Conservation (phyloP, 2,888 invertebrate species). For the Biston stratarius region DNA sequence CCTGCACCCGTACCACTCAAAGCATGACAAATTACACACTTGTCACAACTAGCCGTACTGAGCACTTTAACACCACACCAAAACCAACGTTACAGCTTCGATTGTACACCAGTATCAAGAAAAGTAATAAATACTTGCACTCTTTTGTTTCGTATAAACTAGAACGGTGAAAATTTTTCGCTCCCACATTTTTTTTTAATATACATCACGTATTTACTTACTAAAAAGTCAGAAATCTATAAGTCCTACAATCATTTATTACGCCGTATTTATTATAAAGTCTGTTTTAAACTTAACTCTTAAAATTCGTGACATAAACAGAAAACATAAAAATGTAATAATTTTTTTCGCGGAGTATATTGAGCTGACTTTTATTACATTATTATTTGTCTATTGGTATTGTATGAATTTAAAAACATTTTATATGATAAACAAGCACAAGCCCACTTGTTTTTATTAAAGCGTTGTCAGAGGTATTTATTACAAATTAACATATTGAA, state of each 20-base stretch:
- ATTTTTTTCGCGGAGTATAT: not conserved
- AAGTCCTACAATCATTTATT: slow-evolving; percentile 16
- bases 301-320: slow-evolving; percentile 8
- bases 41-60: slow-evolving; percentile 59
- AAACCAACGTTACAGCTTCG: slow-evolving; percentile 37
- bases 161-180: no score
- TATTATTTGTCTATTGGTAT: not conserved
- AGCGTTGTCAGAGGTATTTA: not conserved
- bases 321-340: not conserved
- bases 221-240: slow-evolving; percentile 14
- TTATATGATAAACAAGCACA: not conserved
- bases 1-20: slow-evolving; percentile 84
- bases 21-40: slow-evolving; percentile 77
- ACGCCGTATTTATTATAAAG: slow-evolving; percentile 9
- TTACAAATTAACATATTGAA: no score
- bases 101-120: slow-evolving; percentile 38
- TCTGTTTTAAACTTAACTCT: slow-evolving; percentile 14
- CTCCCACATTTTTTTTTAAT: no score
- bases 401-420: not conserved
- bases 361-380: no score
- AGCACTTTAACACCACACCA: slow-evolving; percentile 63
- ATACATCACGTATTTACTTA: no score
- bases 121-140: slow-evolving; percentile 39
- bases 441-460: not conserved
- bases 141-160: slow-evolving; percentile 34